phyloP scores from a whole-genome alignment of 2,113 vertebrate species.

The Mastomys coucha region DNA sequence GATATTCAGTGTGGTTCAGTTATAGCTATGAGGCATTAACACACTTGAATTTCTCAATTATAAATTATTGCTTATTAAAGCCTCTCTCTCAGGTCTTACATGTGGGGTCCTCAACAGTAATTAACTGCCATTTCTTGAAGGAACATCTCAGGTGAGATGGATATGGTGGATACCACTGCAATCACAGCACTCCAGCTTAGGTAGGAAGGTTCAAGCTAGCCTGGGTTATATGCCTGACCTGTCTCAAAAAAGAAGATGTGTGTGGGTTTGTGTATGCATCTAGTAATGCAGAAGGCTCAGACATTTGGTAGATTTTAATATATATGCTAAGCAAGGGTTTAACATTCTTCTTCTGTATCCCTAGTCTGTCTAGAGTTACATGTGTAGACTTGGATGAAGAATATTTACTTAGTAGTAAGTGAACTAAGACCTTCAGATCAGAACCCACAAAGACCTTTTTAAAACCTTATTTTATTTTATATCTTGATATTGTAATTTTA shows the following conservation, averaged over 20 bases:
- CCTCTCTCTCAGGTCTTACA: background rate
- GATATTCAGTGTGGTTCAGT: background rate
- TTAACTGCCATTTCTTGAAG: background rate
- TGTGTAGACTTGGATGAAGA: background rate
- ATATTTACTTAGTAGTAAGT: background rate
- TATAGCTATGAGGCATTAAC: constrained; percentile 9
- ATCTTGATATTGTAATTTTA: background rate
- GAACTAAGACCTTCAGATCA: background rate
- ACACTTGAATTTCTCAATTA: background rate
- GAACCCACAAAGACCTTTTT: background rate
- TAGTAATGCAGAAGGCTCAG: background rate
- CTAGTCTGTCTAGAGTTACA: background rate
- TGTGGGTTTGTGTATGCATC: background rate
- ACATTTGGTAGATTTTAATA: background rate
- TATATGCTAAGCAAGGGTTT: background rate
- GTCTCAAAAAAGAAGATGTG: background rate
- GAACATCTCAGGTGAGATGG: background rate
- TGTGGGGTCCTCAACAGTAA: background rate
- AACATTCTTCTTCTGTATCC: background rate
- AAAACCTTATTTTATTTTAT: background rate
- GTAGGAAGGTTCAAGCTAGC: background rate
- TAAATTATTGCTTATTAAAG: constrained; percentile 15
- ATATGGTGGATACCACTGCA: too few species aligned
- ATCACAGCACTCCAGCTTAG: background rate
- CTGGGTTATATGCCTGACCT: background rate